Base-by-base conservation (phyloP, 2,797 vertebrate species). In the Typhlichthys subterraneus region DNA sequence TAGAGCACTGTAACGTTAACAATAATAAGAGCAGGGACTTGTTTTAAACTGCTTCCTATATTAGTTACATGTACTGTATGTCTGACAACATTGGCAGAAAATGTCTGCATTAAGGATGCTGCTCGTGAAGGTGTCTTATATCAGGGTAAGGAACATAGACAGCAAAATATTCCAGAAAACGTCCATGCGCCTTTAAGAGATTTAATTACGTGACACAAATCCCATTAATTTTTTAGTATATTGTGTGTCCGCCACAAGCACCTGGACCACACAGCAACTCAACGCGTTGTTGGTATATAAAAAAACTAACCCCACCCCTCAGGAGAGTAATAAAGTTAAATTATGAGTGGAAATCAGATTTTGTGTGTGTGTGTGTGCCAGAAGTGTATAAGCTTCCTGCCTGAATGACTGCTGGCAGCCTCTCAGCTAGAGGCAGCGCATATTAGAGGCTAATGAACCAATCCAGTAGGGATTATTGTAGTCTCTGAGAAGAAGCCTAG, bases 381-480 rank as follows among this genome's bases (percentile, higher is more conserved):
- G 50, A 9, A 56, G 48, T 74, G 48, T 74, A 69, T 66, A 67
- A 76, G 70, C 49, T 80, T 69, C 59, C 45, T 65, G 65, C 65
- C 70, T 75, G 59, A 15, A n/a, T 67, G 72, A 67, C 61, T 61
- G 61, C 72, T 63, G 63, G 55, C 69, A 70, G 75, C 69, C 61
- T 75, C 76, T 82, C 79, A 72, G 67, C 80, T 79, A 85, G 82
- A 83, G 63, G 72, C 75, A 65, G 63, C 63, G 59, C 60, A 83
- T 60, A 75, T 83, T 82, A 84, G 65, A 64, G 79, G 69, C 71
- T 73, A 78, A 83, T 83, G 84, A 85, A 82, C 81, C 45, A 79
- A 79, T 75, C 62, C 73, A 8, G 72, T 57, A 63, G 81, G 81
- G 73, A 79, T 78, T 78, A 78, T 53, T 29, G 23, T 29, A 29